Base-by-base conservation (phyloP, 2,797 vertebrate genomes). In the Trichosurus vulpecula region DNA sequence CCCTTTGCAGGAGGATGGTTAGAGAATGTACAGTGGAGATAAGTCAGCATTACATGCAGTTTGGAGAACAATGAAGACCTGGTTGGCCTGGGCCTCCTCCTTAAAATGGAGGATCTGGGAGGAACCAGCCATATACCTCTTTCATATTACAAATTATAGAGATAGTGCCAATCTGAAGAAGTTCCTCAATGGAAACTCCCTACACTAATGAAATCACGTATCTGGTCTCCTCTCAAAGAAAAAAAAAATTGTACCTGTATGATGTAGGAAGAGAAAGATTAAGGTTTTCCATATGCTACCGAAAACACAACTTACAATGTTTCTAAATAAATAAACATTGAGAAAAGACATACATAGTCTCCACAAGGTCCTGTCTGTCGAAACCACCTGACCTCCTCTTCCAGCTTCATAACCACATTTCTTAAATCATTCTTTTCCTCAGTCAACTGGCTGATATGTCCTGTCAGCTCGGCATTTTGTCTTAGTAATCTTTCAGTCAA, bases 391-490 rank as follows among this genome's bases (percentile, higher is more conserved):
- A 99, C 98, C 95, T 99, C 99, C 87, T 99, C 99, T 97, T 99
- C 99, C 97, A 99, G 97, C 55, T 99, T 99, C 94, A 99, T 98
- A 55, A 99, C 96, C 87, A 99, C 98, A 94, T 99, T 99, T 93
- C 99, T 99, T 97, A 99, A 98, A 92, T 99, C 99, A 90, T 99
- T 99, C 99, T 99, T 99, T 98, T 99, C 99, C 94, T 99, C 99
- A 0, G 99, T 99, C 97, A 99, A 98, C 0, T 99, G 99, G 97
- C 99, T 99, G 97, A 99, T 99, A 25, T 99, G 99, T 56, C 99
- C 99, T 0, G 99, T 99, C 94, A 99, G 99, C 98, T 99, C 99
- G 0, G 99, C 99, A 6, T 99, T 99, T 98, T 99, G 99, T 97
- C 99, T 99, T 97, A 99, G 99, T 95, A 99, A 98, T 53, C 99